These are phyloP conservation scores for Acanthococcus lagerstroemiae DNA, from an alignment of 2,888 invertebrate genomes.

Conservation along the genomic window DNA sequence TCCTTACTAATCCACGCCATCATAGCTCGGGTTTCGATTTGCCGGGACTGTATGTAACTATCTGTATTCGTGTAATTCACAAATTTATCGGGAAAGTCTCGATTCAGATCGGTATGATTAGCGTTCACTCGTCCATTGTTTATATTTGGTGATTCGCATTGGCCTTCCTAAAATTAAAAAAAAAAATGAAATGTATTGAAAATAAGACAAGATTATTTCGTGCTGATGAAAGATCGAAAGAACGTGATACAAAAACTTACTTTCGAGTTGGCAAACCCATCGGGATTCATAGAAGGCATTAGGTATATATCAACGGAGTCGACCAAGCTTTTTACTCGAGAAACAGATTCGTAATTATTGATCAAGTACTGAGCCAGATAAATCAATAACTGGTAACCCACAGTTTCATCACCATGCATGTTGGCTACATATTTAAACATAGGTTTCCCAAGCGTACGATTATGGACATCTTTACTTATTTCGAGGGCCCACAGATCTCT, in stretches of 20 bases:
- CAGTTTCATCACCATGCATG: conserved; percentile 92
- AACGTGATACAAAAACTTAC: conserved; percentile 44
- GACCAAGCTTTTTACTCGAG: conserved; percentile 63
- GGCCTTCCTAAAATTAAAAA: conserved; percentile 68
- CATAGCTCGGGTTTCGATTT: conserved; percentile 79
- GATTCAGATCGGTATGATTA: conserved; percentile 70
- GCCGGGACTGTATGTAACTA: conserved; percentile 51
- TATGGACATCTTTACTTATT: conserved; percentile 57
- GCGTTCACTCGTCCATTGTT: conserved; percentile 72
- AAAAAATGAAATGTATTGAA: conserved; percentile 19
- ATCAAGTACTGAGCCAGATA: conserved; percentile 76
- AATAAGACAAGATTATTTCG: conserved; percentile 15
- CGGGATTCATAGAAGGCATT: conserved; percentile 96
- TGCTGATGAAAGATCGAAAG: background rate
- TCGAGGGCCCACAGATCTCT: conserved; percentile 72
- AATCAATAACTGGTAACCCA: conserved; percentile 74
- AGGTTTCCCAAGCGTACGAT: conserved; percentile 56
- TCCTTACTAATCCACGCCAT: conserved; percentile 79
- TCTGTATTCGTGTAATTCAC: conserved; percentile 44
- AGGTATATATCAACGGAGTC: conserved; percentile 84
- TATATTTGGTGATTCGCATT: conserved; percentile 55
- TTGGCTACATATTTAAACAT: conserved; percentile 91
- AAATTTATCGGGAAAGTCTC: conserved; percentile 88
- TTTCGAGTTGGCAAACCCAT: conserved; percentile 80
- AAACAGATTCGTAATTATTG: conserved; percentile 56